Conservation (phyloP, 1,140 invertebrate genomes). For the Bombus consobrinus region DNA sequence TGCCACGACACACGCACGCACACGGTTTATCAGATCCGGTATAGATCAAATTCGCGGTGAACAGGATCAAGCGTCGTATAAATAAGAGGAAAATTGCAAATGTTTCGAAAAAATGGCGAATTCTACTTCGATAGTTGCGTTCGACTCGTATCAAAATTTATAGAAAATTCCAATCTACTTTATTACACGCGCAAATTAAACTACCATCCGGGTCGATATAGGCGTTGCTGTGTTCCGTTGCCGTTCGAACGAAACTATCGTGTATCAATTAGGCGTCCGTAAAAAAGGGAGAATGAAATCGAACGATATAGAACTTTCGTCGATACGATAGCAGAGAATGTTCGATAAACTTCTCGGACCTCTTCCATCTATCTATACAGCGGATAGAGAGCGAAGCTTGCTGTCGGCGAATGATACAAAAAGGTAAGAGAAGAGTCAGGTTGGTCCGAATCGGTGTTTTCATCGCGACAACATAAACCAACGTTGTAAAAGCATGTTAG, state of each 20-base stretch:
- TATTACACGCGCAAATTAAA: neutral
- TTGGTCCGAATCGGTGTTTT: neutral
- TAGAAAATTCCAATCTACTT: slow-evolving; percentile 1
- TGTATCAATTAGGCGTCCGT: fast-evolving
- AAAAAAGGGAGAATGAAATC: neutral
- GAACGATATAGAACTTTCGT: neutral
- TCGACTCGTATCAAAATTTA: neutral
- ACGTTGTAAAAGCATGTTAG: slow-evolving; percentile 28
- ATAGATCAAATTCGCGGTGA: too few relatives aligned
- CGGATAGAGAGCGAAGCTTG: too few relatives aligned
- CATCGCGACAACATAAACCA: slow-evolving; percentile 13
- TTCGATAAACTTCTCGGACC: neutral
- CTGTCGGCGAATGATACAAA: neutral
- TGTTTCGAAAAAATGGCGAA: neutral
- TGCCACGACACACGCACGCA: neutral
- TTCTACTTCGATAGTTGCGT: neutral
- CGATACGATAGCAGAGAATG: neutral
- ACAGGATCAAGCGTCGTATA: neutral
- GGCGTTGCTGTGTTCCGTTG: neutral
- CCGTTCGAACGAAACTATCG: neutral
- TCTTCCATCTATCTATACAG: neutral
- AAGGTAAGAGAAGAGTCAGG: neutral
- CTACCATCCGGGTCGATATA: too few relatives aligned
- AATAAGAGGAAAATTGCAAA: neutral
- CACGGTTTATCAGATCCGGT: neutral